These are phyloP conservation scores for Eulemur coronatus DNA, from an alignment of 2,797 vertebrate genomes.

Conservation along the genomic window DNA sequence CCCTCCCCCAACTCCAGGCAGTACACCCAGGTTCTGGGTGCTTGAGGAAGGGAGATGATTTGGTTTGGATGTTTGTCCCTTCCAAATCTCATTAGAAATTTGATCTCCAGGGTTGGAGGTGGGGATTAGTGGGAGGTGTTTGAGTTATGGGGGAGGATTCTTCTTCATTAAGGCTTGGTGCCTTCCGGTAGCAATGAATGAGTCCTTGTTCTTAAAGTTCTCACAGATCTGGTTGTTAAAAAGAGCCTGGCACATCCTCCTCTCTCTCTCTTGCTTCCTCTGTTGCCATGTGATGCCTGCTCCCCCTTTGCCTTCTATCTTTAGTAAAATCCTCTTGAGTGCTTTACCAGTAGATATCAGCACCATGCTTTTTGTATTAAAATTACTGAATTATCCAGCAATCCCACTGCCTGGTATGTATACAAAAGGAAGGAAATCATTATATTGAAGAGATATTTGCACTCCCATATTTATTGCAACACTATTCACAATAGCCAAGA, in stretches of 20 bases:
- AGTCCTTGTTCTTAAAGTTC: not conserved
- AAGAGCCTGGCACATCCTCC: not conserved
- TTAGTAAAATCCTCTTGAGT: not conserved
- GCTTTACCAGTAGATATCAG: not conserved
- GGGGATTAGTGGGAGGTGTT: not conserved
- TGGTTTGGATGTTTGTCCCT: not conserved
- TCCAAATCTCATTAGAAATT: not conserved
- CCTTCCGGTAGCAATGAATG: not conserved
- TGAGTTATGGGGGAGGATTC: not conserved
- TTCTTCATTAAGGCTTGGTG: not conserved
- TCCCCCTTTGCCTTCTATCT: not conserved
- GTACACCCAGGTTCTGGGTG: not conserved
- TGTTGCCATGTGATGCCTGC: not conserved
- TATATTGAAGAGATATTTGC: no score
- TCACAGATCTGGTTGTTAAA: not conserved
- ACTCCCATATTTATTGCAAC: no score
- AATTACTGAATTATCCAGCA: not conserved
- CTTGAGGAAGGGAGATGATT: not conserved
- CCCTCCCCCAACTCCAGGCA: not conserved
- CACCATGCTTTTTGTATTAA: not conserved
- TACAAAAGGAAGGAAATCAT: no score
- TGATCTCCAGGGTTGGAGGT: not conserved
- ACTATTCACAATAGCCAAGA: no score
- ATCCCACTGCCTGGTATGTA: no score
- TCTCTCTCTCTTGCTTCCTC: not conserved